Evolutionary conservation across 2,113 vertebrate species (phyloP).

Genomic region (Sigmodon hispidus): DNA sequence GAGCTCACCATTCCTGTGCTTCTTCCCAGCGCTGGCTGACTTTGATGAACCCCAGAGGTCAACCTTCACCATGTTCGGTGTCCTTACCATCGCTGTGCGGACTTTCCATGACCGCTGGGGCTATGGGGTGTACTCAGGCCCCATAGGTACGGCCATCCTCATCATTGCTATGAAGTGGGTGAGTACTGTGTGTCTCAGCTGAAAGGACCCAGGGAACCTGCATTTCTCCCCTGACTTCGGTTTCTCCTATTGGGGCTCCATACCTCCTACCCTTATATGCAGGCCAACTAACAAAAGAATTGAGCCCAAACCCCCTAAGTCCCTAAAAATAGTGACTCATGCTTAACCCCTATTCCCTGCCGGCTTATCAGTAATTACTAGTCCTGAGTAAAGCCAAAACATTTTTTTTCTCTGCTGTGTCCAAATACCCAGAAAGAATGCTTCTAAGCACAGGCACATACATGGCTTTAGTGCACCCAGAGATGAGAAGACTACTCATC

Average conservation of each 20-base stretch:
- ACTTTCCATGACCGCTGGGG: constrained; percentile 96
- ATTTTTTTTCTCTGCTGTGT: neutral
- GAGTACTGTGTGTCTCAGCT: neutral
- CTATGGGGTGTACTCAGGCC: constrained; percentile 96
- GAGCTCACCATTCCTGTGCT: fast-evolving
- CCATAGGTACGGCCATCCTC: constrained; percentile 94
- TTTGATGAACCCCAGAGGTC: constrained; percentile 97
- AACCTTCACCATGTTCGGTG: constrained; percentile 93
- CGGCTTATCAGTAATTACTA: fast-evolving
- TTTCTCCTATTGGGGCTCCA: fast-evolving
- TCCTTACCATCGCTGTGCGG: constrained; percentile 93
- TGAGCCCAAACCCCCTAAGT: neutral
- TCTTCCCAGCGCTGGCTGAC: constrained; percentile 91
- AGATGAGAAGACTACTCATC: fast-evolving
- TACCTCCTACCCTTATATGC: neutral
- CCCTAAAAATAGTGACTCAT: fast-evolving
- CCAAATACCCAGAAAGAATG: fast-evolving
- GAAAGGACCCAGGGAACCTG: fast-evolving
- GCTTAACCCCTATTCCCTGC: fast-evolving
- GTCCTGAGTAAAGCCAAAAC: neutral
- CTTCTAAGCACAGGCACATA: fast-evolving
- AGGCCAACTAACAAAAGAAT: neutral
- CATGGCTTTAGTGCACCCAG: fast-evolving
- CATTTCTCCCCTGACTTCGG: too few relatives aligned
- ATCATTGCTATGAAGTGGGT: constrained; percentile 96